A percentile compares a stretch with the other conserved stretches of the same genome.
phyloP scores from a whole-genome alignment of 2,888 invertebrate genomes.

The Pyrrhia umbra region DNA sequence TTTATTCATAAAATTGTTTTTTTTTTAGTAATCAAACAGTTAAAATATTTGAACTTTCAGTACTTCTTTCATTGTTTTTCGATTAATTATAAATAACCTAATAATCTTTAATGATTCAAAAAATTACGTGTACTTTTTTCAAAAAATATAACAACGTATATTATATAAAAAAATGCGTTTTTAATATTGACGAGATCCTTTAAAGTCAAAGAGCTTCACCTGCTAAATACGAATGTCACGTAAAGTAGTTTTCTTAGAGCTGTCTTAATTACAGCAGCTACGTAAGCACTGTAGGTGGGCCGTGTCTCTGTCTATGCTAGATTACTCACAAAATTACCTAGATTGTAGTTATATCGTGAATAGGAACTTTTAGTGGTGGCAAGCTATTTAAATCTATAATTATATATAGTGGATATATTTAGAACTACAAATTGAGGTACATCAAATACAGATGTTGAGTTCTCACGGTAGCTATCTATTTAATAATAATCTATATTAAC shows the following conservation, averaged over 20 bases:
- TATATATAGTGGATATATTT: background rate
- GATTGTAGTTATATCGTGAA: background rate
- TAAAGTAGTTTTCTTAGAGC: background rate
- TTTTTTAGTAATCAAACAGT: too few relatives aligned
- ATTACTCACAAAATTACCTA: background rate
- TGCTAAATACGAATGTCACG: background rate
- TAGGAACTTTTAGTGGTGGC: background rate
- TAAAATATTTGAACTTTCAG: too few relatives aligned
- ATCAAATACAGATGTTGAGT: slow-evolving; percentile 25
- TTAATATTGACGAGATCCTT: background rate
- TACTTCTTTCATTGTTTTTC: too few relatives aligned
- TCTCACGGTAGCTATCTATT: slow-evolving; percentile 11
- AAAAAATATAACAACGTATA: background rate
- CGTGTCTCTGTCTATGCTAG: background rate
- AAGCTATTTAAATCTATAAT: background rate
- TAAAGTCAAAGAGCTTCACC: background rate
- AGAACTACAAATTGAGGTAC: slow-evolving; percentile 19
- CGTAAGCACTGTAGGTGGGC: background rate
- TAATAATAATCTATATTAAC: background rate
- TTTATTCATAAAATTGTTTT: too few relatives aligned
- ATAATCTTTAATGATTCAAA: too few relatives aligned
- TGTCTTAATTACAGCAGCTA: background rate
- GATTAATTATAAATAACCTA: too few relatives aligned
- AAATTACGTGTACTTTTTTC: too few relatives aligned
- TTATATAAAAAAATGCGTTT: background rate